Evolutionary conservation across 2,888 invertebrate species (phyloP).

Genomic region (Platerodrilus igneus): DNA sequence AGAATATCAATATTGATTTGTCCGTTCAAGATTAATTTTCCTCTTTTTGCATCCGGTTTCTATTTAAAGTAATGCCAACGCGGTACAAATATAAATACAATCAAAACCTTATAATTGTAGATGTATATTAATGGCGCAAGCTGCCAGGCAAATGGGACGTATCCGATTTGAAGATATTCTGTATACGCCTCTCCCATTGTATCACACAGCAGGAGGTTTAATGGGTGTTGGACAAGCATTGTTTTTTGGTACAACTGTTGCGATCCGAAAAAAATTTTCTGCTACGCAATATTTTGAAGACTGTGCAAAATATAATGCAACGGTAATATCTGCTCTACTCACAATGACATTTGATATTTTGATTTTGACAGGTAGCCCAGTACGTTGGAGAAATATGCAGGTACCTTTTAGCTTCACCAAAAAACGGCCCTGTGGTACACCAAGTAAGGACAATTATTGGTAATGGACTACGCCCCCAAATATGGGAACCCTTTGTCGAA

Average conservation of each 20-base stretch:
- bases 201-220: slow-evolving; percentile 90
- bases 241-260: slow-evolving; percentile 73
- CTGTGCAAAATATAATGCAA: slow-evolving; percentile 84
- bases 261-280: slow-evolving; percentile 85
- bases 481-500: slow-evolving; percentile 86
- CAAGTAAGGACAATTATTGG: slow-evolving; percentile 82
- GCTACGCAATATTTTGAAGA: slow-evolving; percentile 93
- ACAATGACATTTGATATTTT: no score
- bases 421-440: slow-evolving; percentile 62
- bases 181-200: slow-evolving; percentile 88
- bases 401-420: slow-evolving; percentile 71
- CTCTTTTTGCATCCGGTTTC: no score
- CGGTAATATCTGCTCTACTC: no score
- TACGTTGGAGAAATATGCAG: slow-evolving; percentile 90
- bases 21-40: no score
- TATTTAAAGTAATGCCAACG: no score
- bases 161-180: slow-evolving; percentile 63
- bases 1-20: no score
- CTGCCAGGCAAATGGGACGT: background rate
- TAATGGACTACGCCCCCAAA: slow-evolving; percentile 89
- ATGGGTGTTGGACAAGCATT: slow-evolving; percentile 76
- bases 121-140: background rate
- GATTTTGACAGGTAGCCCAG: slow-evolving; percentile 81
- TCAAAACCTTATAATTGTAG: slow-evolving; percentile 5
- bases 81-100: no score